Base-by-base conservation (phyloP, 2,888 invertebrate genomes). In the Spisula subtruncata region DNA sequence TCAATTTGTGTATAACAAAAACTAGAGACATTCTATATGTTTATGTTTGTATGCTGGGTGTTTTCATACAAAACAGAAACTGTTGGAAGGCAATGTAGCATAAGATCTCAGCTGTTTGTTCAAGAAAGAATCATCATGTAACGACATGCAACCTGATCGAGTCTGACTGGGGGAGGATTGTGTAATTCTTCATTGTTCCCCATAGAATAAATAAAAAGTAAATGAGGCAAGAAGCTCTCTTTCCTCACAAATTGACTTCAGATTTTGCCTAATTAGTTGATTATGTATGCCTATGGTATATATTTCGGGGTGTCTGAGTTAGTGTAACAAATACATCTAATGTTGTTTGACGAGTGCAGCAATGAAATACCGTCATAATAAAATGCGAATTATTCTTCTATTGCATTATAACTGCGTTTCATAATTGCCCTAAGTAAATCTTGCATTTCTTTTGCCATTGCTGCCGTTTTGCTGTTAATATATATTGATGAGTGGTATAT, bases 51-150 rank as follows among this genome's bases (percentile, higher is more conserved):
- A 12, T 82, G n/a, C n/a, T 32, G 46, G 20, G 56, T 92, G 90
- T 92, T 90, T 90, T 66, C 84, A 87, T 81, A 89, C 75, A 88
- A 86, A 92, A 92, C 92, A 92, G 85, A 87, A 89, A 85, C 54
- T 71, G 82, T 86, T 85, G 80, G 88, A 54, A 89, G 85, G 90
- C 90, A 91, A 92, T 92, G 92, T 91, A 91, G 89, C 90, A 82
- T 91, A 88, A 66, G 81, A 75, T 86, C 71, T 88, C 92, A 89
- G 81, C 89, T 92, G 92, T 92, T 92, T 90, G 83, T 89, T 51
- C 81, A 84, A 86, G 89, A 89, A 90, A 89, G 71, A 84, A 71
- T 79, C 60, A 92, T 86, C 82, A 20, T 89, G 89, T 87, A 88
- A 81, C 79, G 41, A 86, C 90, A 89, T 48, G 82, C 79, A 80